phyloP scores from a whole-genome alignment of 2,888 invertebrate species.

The Lithophane semibrunnea region DNA sequence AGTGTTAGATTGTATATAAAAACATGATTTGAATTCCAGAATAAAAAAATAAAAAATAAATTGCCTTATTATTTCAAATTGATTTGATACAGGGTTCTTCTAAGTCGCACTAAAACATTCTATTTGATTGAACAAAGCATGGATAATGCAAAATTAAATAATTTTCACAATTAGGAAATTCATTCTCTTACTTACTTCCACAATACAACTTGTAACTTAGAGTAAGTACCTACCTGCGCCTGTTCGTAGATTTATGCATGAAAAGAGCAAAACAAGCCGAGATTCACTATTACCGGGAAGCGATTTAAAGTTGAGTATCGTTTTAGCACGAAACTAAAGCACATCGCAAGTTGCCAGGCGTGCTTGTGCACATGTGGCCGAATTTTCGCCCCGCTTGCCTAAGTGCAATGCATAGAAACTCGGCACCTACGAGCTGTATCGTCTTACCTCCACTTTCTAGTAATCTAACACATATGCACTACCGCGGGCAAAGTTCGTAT shows the following conservation, averaged over 20 bases:
- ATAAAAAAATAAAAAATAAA: too few relatives aligned
- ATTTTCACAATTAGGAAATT: neutral
- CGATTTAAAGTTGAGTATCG: slow-evolving; percentile 75
- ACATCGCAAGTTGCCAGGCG: slow-evolving; percentile 79
- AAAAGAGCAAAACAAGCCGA: slow-evolving; percentile 52
- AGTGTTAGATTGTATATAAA: too few relatives aligned
- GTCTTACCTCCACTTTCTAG: slow-evolving; percentile 57
- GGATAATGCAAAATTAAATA: neutral
- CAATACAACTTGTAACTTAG: neutral
- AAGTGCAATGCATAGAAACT: slow-evolving; percentile 69
- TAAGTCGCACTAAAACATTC: neutral
- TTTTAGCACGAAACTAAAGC: slow-evolving; percentile 80
- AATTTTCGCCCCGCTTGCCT: slow-evolving; percentile 73
- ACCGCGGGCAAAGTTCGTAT: slow-evolving; percentile 47
- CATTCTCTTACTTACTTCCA: neutral
- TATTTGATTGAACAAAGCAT: neutral
- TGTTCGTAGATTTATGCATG: neutral
- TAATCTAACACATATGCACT: slow-evolving; percentile 59
- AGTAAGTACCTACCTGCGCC: neutral
- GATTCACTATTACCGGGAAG: slow-evolving; percentile 51
- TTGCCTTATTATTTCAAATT: too few relatives aligned
- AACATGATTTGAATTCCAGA: too few relatives aligned
- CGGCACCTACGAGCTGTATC: slow-evolving; percentile 49
- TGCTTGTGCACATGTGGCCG: slow-evolving; percentile 78
- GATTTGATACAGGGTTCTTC: too few relatives aligned